Conservation (phyloP, 2,113 vertebrate species). For the Morone saxatilis region DNA sequence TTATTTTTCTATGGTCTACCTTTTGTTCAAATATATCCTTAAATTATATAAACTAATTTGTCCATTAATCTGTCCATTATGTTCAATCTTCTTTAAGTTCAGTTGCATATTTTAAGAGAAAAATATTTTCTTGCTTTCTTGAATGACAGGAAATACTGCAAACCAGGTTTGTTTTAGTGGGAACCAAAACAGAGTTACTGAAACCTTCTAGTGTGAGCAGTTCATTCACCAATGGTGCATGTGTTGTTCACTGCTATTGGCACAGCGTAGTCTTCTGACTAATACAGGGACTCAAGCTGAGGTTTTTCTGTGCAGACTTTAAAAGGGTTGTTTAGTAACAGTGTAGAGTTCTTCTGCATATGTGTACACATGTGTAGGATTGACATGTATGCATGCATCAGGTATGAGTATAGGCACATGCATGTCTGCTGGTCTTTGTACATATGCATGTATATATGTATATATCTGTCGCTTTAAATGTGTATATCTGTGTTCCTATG, state of each 20-base stretch:
- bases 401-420: neutral
- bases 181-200: neutral
- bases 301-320: too few species aligned
- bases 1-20: neutral
- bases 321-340: too few species aligned
- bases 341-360: neutral
- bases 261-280: too few species aligned
- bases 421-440: conserved; percentile 17
- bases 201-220: neutral
- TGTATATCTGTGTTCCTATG: conserved; percentile 12
- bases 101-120: neutral
- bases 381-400: neutral
- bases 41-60: neutral
- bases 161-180: neutral
- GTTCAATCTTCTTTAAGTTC: neutral
- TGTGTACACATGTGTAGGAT: neutral
- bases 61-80: neutral
- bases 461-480: neutral
- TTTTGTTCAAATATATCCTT: neutral
- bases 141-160: conserved; percentile 1
- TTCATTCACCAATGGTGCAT: neutral
- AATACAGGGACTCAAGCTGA: too few species aligned
- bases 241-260: neutral
- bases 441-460: neutral
- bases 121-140: neutral